Conservation (phyloP, 1,140 invertebrate genomes). For the Dufourea novaeangliae region DNA sequence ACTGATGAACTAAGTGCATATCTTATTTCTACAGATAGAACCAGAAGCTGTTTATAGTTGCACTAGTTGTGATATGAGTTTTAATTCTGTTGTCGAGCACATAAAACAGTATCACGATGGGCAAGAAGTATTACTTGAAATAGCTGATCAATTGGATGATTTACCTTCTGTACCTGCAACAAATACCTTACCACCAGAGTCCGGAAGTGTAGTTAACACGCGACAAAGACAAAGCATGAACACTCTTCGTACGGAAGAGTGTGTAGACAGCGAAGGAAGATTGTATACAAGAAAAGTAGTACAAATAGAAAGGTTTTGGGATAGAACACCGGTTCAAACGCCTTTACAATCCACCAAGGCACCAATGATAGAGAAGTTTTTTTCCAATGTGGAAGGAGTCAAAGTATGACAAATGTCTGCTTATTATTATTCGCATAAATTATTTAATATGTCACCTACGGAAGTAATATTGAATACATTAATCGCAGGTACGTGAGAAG, state of each 20-base stretch:
- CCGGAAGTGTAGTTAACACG: slow-evolving; percentile 46
- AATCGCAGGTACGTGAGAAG: slow-evolving; percentile 72
- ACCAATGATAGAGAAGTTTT: slow-evolving; percentile 80
- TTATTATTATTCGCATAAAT: neutral
- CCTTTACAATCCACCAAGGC: slow-evolving; percentile 68
- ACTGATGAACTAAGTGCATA: neutral
- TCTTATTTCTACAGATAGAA: slow-evolving; percentile 60
- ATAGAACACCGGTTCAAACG: slow-evolving; percentile 62
- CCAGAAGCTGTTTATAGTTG: slow-evolving; percentile 83
- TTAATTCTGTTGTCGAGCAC: slow-evolving; percentile 85
- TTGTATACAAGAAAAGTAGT: slow-evolving; percentile 82
- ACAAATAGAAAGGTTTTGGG: slow-evolving; percentile 83
- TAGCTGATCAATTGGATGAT: slow-evolving; percentile 74
- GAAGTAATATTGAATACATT: neutral
- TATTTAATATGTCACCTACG: neutral
- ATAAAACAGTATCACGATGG: slow-evolving; percentile 85
- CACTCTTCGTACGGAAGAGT: slow-evolving; percentile 80
- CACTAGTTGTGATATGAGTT: slow-evolving; percentile 84
- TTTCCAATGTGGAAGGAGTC: slow-evolving; percentile 78
- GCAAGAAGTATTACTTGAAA: slow-evolving; percentile 85
- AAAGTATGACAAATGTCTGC: slow-evolving; percentile 64
- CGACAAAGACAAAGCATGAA: slow-evolving; percentile 77
- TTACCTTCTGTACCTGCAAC: slow-evolving; percentile 44
- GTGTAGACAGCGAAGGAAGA: slow-evolving; percentile 81
- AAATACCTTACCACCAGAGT: slow-evolving; percentile 40